Percentiles rank a stretch among this genome's conserved stretches.
Evolutionary conservation across 2,797 vertebrate genomes (phyloP).

Genomic region (Microtus californicus): DNA sequence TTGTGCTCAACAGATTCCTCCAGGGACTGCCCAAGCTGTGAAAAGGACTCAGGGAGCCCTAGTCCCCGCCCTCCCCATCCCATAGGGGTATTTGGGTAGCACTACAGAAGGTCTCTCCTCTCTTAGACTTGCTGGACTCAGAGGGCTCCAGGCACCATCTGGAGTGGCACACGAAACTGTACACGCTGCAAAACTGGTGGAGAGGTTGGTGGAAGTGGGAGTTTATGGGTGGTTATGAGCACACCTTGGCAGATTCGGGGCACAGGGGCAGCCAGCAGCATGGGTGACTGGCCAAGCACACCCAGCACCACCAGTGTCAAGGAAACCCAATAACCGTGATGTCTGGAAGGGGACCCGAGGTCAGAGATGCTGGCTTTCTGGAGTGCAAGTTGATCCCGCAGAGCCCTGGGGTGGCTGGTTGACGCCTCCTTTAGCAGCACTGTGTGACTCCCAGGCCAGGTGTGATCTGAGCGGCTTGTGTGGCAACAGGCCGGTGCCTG

Average conservation of each 20-base stretch:
- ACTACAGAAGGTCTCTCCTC: neutral
- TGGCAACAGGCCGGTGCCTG: accelerated
- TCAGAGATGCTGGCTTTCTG: no score
- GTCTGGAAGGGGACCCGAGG: neutral
- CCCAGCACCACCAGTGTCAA: neutral
- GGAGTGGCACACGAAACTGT: neutral
- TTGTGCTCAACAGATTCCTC: neutral
- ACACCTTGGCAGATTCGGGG: neutral
- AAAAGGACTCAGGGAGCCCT: neutral
- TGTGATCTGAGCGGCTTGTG: neutral
- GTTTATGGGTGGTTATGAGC: neutral
- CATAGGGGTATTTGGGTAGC: neutral
- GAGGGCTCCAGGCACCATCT: neutral
- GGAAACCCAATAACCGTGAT: neutral
- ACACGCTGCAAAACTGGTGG: no score
- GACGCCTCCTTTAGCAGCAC: neutral
- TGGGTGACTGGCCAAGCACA: neutral
- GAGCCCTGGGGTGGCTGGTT: accelerated
- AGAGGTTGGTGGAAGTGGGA: neutral
- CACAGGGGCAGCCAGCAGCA: neutral
- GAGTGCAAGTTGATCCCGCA: neutral
- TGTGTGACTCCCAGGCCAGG: accelerated
- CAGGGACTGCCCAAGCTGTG: no score
- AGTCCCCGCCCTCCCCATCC: neutral
- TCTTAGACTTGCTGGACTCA: neutral